phyloP scores from a whole-genome alignment of 2,797 vertebrate species.

The Pristis pectinata region DNA sequence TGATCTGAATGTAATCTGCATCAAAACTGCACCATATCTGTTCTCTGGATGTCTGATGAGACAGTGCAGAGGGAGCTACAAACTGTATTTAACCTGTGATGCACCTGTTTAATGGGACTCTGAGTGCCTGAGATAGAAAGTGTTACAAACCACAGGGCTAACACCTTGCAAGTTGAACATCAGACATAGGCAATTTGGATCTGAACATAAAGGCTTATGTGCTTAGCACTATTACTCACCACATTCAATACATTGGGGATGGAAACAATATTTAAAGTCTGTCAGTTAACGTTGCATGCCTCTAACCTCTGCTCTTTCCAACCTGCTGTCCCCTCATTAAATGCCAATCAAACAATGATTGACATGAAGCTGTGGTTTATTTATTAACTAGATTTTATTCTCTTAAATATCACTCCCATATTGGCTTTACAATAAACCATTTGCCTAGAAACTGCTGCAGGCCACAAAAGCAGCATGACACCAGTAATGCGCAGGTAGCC shows the following conservation, averaged over 20 bases:
- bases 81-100: background rate
- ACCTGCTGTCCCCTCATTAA: background rate
- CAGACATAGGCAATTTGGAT: background rate
- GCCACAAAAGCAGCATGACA: no score
- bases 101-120: background rate
- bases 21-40: background rate
- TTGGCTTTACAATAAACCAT: background rate
- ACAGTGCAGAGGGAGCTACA: background rate
- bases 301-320: background rate
- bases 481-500: no score
- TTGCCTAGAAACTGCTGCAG: no score
- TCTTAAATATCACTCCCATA: background rate
- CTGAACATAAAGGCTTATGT: background rate
- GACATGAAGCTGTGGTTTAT: background rate
- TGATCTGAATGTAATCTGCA: background rate
- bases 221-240: background rate
- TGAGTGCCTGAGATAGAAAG: background rate
- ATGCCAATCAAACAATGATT: background rate
- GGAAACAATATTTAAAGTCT: background rate
- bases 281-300: background rate
- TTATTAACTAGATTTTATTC: background rate
- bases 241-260: background rate
- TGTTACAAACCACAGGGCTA: background rate
- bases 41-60: background rate
- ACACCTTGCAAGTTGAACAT: background rate